Conservation (phyloP, 2,888 invertebrate species). For the Aporophyla nigra region DNA sequence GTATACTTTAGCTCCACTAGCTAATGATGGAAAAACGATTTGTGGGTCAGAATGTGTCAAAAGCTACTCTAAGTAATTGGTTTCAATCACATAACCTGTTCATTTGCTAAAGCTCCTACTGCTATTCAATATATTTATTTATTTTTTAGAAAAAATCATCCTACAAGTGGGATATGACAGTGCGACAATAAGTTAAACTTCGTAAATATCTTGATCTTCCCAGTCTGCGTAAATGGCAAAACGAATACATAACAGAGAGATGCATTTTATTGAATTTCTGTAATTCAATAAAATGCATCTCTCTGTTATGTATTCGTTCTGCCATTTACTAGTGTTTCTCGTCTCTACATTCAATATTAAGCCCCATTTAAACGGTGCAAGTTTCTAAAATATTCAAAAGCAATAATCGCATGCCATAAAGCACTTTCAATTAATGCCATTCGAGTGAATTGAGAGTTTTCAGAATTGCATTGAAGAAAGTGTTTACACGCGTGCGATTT, state of each 20-base stretch:
- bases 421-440: too few species aligned
- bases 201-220: not conserved
- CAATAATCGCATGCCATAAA: too few species aligned
- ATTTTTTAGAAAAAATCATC: not conserved
- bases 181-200: not conserved
- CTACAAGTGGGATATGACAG: not conserved
- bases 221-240: too few species aligned
- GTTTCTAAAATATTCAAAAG: too few species aligned
- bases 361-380: too few species aligned
- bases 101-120: not conserved
- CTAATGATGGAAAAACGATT: not conserved
- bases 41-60: not conserved
- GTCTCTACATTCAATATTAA: not conserved
- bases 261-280: too few species aligned
- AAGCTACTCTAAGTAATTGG: not conserved
- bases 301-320: not conserved
- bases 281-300: not conserved
- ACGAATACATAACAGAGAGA: too few species aligned
- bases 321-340: not conserved
- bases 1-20: not conserved
- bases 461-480: too few species aligned
- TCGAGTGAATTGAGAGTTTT: too few species aligned
- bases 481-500: too few species aligned
- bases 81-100: not conserved
- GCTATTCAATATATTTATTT: not conserved